A percentile compares a stretch with the other conserved stretches of the same genome.
Evolutionary conservation across 2,797 vertebrate species (phyloP).

Genomic region (Lagodon rhomboides): DNA sequence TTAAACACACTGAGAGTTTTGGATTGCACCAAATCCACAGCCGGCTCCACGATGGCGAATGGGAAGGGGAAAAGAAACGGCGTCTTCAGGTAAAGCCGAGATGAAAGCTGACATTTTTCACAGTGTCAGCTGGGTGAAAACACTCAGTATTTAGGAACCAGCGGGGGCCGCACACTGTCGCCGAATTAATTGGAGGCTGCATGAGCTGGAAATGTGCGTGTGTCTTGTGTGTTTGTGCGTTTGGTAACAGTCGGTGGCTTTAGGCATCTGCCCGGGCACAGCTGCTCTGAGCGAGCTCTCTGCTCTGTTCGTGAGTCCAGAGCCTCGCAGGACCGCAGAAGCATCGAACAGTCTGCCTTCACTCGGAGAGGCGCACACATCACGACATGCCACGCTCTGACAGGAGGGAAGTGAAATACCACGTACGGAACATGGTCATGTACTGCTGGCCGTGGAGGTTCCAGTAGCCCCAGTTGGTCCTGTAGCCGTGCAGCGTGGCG

Average conservation of each 20-base stretch:
- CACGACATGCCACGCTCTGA: too few species aligned
- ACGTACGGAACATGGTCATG: conserved; percentile 95
- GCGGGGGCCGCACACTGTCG: conserved; percentile 5
- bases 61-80: neutral
- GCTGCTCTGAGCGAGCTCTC: conserved; percentile 49
- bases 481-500: conserved; percentile 92
- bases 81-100: conserved; percentile 32
- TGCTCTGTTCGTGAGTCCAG: conserved; percentile 3
- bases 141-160: conserved; percentile 40
- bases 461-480: conserved; percentile 99
- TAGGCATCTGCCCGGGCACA: conserved; percentile 62
- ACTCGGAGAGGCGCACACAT: neutral
- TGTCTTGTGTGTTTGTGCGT: conserved; percentile 14
- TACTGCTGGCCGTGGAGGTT: conserved; percentile 95
- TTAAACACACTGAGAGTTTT: neutral
- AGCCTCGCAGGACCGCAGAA: conserved; percentile 39
- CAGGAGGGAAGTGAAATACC: neutral
- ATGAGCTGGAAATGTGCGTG: conserved; percentile 2
- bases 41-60: conserved; percentile 27
- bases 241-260: conserved; percentile 33
- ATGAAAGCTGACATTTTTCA: conserved; percentile 55
- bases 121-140: conserved; percentile 34
- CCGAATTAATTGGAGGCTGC: conserved; percentile 51
- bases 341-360: conserved; percentile 44
- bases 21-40: conserved; percentile 27